Evolutionary conservation across 2,888 invertebrate species (phyloP).

Genomic region (Biston betularia): DNA sequence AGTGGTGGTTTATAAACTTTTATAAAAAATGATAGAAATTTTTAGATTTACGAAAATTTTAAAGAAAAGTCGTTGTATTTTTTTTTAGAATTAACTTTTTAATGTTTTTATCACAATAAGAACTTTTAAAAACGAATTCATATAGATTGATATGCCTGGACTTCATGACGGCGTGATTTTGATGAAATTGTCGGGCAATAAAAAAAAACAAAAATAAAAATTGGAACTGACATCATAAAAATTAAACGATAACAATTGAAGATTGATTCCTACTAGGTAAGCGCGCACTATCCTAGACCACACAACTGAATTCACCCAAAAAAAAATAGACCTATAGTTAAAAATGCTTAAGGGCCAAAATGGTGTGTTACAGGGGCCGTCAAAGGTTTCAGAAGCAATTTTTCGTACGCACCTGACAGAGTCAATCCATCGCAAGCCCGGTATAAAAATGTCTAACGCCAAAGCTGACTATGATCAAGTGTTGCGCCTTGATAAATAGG

Average conservation of each 20-base stretch:
- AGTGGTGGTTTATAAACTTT: conserved; percentile 45
- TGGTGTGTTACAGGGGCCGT: conserved; percentile 34
- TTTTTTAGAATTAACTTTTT: too few species aligned
- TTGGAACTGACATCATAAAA: too few species aligned
- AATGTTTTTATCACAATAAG: not conserved
- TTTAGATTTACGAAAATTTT: not conserved
- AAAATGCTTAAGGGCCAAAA: not conserved
- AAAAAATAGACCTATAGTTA: too few species aligned
- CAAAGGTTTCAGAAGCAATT: conserved; percentile 58
- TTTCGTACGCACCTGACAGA: conserved; percentile 72
- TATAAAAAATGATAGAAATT: not conserved
- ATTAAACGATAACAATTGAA: too few species aligned
- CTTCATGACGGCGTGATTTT: too few species aligned
- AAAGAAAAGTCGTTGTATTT: too few species aligned
- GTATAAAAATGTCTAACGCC: conserved; percentile 72
- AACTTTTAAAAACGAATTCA: not conserved
- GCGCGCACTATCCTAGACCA: too few species aligned
- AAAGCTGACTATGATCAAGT: conserved; percentile 76
- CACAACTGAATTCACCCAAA: too few species aligned
- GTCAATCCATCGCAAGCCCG: conserved; percentile 66
- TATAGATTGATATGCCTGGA: too few species aligned
- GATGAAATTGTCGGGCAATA: too few species aligned
- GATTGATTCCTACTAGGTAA: too few species aligned
- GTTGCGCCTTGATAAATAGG: conserved; percentile 48
- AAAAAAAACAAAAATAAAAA: too few species aligned